phyloP scores from a whole-genome alignment of 2,113 vertebrate species.

The Paradisaea rubra region DNA sequence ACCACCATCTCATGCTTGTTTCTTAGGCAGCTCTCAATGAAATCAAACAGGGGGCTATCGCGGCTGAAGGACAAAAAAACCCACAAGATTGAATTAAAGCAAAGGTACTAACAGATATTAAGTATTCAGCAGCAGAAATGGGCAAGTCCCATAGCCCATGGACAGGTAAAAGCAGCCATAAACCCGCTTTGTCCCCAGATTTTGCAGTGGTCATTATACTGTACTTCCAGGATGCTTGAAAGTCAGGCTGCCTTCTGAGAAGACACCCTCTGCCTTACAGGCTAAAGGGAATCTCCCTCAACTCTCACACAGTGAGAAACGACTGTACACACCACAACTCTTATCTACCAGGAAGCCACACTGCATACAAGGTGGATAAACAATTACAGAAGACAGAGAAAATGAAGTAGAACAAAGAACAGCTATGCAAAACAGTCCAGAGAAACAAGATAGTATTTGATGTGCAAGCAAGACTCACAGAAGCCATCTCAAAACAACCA shows the following conservation, averaged over 20 bases:
- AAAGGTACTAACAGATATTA: not conserved
- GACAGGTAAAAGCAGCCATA: not conserved
- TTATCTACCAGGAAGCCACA: not conserved
- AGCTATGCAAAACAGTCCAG: not conserved
- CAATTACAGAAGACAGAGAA: not conserved
- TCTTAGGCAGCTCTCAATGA: conserved; percentile 79
- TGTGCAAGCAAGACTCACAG: not conserved
- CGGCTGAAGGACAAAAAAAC: conserved; percentile 52
- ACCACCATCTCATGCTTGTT: conserved; percentile 84
- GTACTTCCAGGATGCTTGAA: not conserved
- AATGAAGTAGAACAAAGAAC: not conserved
- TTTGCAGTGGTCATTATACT: not conserved
- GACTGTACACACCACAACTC: not conserved
- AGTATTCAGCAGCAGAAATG: not conserved
- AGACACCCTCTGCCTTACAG: not conserved
- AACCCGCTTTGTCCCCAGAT: not conserved
- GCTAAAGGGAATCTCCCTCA: not conserved
- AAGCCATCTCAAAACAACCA: not conserved
- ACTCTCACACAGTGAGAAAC: not conserved
- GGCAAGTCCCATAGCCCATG: not conserved
- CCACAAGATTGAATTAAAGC: not conserved
- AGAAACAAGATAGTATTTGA: not conserved
- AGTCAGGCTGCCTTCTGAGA: not conserved
- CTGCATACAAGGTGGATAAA: not conserved
- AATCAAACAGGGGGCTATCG: conserved; percentile 78